Evolutionary conservation across 1,140 invertebrate genomes (phyloP), one percentile per base, ranked within the genome.

Genomic region (Drosophila punjabiensis): DNA sequence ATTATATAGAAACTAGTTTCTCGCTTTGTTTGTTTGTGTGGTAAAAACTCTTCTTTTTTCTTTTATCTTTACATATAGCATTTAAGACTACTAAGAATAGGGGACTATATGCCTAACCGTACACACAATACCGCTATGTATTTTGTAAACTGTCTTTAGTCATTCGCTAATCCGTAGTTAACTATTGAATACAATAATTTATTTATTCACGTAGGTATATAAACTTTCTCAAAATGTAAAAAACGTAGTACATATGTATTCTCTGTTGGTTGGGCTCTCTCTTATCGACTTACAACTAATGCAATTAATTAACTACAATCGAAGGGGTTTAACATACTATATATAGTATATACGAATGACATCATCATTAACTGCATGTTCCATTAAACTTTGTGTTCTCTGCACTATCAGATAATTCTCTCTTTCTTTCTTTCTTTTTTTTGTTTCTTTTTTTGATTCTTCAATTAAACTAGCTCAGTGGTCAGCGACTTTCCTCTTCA

Each of bases 221-320:
- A 88, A 88, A 88, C 81, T 79, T 85, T 81, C 79, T 88, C 81
- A 89, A 88, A 88, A 89, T 89, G 81, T 88, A 88, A 85, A 88
- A 88, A 88, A 88, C 83, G 76, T 87, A 74, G 76, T 79, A 79
- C 62, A 79, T 79, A 71, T 76, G 67, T 80, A 79, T 69, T 82
- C 55, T 76, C 48, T 80, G 62, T 77, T 63, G 52, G 64, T 81
- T 78, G 75, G 76, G 76, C 58, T 82, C 63, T 82, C 63, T 52
- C 39, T 73, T 73, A 62, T 71, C 37, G 55, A 71, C 77, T 88
- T 87, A 87, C 32, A 39, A 50, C 55, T 65, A 60, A 56, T 80
- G 71, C 50, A 88, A 81, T 83, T 88, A 88, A 83, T 83, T 88
- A 88, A 83, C 83, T 86, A 86, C 58, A 52, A 78, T 76, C 53